Conservation (phyloP, 1,140 invertebrate genomes). For the Zaprionus camerounensis region DNA sequence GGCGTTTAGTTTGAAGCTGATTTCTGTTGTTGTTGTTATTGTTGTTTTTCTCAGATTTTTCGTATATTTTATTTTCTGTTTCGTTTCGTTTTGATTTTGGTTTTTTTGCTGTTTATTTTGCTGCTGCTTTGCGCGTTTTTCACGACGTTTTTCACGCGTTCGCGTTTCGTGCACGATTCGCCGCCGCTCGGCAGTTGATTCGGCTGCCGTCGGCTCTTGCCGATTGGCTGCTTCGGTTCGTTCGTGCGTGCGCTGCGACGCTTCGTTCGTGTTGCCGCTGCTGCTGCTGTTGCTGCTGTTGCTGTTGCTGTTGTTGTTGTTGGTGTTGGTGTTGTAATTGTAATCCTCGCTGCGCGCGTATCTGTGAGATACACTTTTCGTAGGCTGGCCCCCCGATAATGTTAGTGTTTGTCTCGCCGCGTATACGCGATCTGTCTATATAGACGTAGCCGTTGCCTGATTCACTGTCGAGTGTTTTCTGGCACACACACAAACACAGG, state of each 20-base stretch:
- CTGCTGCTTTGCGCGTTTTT: conserved; percentile 51
- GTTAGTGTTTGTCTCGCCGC: conserved; percentile 74
- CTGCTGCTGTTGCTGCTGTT: conserved; percentile 10
- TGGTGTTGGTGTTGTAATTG: conserved; percentile 65
- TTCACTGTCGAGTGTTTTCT: conserved; percentile 76
- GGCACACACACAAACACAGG: conserved; percentile 57
- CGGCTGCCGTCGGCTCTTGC: conserved; percentile 52
- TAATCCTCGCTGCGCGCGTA: conserved; percentile 71
- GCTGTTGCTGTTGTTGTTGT: conserved; percentile 1
- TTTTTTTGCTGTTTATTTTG: conserved; percentile 28
- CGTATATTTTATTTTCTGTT: conserved; percentile 31
- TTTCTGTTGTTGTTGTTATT: conserved; percentile 28
- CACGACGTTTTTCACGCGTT: conserved; percentile 75
- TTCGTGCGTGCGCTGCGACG: conserved; percentile 57
- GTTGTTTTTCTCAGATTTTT: conserved; percentile 25
- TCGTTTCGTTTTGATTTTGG: conserved; percentile 6
- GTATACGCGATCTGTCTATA: conserved; percentile 79
- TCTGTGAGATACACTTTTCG: conserved; percentile 58
- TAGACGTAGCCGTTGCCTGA: conserved; percentile 72
- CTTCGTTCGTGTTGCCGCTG: conserved; percentile 46
- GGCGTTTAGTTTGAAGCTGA: conserved; percentile 50
- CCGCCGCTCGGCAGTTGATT: conserved; percentile 40
- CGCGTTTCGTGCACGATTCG: conserved; percentile 58
- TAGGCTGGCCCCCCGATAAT: conserved; percentile 37
- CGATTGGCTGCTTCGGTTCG: conserved; percentile 51